Percentiles rank a stretch among this genome's conserved stretches.
Evolutionary conservation across 1,140 invertebrate genomes (phyloP).

Genomic region (Neodiprion virginianus): DNA sequence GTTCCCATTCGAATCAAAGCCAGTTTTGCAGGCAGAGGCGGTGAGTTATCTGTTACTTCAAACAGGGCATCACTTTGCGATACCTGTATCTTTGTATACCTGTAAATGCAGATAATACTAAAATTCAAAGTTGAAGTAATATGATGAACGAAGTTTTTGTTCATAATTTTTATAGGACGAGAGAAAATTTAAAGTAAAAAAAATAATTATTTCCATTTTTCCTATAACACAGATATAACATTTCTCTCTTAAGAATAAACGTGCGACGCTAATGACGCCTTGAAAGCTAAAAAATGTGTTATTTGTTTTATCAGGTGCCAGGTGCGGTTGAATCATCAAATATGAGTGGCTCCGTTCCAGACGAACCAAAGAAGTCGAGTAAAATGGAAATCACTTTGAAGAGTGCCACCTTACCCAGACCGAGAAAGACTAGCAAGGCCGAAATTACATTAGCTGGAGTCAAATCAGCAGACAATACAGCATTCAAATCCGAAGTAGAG

Average conservation of each 20-base stretch:
- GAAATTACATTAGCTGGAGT: slow-evolving; percentile 67
- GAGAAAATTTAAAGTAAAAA: too few species aligned
- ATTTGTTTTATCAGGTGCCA: slow-evolving; percentile 32
- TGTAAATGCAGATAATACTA: background rate
- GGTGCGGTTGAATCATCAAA: slow-evolving; percentile 27
- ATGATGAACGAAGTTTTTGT: too few species aligned
- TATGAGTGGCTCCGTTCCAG: slow-evolving; percentile 28
- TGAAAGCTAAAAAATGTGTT: slow-evolving; percentile 6
- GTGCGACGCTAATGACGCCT: background rate
- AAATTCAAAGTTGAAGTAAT: too few species aligned
- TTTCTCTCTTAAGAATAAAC: background rate
- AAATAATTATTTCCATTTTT: too few species aligned
- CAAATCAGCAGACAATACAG: slow-evolving; percentile 56
- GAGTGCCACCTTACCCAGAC: slow-evolving; percentile 70
- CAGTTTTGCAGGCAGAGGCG: slow-evolving; percentile 30
- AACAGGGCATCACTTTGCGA: too few species aligned
- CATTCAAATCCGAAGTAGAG: slow-evolving; percentile 67
- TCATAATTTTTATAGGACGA: too few species aligned
- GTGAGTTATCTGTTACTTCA: slow-evolving; percentile 34
- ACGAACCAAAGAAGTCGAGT: slow-evolving; percentile 57
- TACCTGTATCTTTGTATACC: too few species aligned
- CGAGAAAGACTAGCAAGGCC: slow-evolving; percentile 69
- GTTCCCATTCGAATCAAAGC: slow-evolving; percentile 46
- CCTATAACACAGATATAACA: background rate
- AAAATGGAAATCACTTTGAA: slow-evolving; percentile 73